Evolutionary conservation across 2,888 invertebrate species (phyloP).

Genomic region (Silvanus unidentatus): DNA sequence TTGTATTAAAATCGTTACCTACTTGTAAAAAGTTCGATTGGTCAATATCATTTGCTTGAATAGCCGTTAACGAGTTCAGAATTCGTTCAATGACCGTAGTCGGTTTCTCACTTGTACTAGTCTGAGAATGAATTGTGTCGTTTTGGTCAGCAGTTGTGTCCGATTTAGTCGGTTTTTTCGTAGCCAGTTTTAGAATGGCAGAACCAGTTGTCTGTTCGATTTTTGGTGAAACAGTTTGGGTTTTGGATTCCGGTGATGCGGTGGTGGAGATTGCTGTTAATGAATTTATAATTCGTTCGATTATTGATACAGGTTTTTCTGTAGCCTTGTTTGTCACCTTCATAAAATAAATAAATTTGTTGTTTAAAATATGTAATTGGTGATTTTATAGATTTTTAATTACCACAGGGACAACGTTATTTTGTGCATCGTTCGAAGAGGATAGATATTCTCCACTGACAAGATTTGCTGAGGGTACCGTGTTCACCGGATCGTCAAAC

Average conservation of each 20-base stretch:
- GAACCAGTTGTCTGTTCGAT: constrained; percentile 31
- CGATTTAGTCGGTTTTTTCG: constrained; percentile 34
- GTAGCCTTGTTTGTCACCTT: constrained; percentile 31
- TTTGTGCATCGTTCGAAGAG: constrained; percentile 28
- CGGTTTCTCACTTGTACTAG: constrained; percentile 42
- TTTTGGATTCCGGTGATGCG: constrained; percentile 18
- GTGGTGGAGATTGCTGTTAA: constrained; percentile 41
- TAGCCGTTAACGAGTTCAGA: constrained; percentile 42
- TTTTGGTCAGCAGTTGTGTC: constrained; percentile 24
- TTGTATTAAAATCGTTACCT: constrained; percentile 40
- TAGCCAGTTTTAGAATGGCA: constrained; percentile 42
- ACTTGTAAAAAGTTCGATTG: constrained; percentile 34
- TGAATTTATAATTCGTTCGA: constrained; percentile 45
- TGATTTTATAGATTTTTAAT: constrained; percentile 12
- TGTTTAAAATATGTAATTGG: constrained; percentile 2
- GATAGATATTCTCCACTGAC: constrained; percentile 38
- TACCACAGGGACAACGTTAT: constrained; percentile 28
- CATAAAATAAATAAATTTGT: constrained; percentile 11
- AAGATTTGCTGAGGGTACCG: constrained; percentile 42
- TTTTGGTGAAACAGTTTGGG: constrained; percentile 7
- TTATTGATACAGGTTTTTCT: constrained; percentile 40
- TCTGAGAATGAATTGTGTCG: constrained; percentile 16
- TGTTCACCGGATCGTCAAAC: constrained; percentile 43
- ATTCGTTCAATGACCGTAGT: constrained; percentile 46
- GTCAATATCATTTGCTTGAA: constrained; percentile 36